These are phyloP conservation scores for Chionis minor DNA, from an alignment of 2,113 vertebrate genomes.

Conservation along the genomic window DNA sequence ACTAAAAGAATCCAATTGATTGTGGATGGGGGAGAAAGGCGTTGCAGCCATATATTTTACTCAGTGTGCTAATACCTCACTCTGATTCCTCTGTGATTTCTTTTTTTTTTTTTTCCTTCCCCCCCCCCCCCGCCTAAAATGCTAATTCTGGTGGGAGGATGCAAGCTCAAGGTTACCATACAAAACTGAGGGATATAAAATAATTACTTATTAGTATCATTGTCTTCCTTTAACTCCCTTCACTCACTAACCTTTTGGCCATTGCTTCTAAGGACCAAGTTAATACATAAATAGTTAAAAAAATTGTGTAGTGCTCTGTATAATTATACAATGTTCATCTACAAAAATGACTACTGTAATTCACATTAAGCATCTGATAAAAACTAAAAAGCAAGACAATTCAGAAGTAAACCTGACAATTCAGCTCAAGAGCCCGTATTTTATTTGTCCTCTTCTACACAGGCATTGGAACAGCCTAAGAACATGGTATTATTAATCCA, in stretches of 20 bases:
- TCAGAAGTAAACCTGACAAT: not conserved
- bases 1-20: conserved; percentile 99
- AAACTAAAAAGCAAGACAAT: not conserved
- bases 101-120: not conserved
- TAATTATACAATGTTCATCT: not conserved
- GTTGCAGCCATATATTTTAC: conserved; percentile 93
- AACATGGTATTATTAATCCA: not conserved
- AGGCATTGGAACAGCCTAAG: not conserved
- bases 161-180: conserved; percentile 89
- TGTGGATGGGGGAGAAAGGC: conserved; percentile 92
- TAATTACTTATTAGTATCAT: conserved; percentile 90
- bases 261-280: not conserved
- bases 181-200: conserved; percentile 88
- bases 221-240: conserved; percentile 74
- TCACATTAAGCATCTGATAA: conserved; percentile 15
- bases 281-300: conserved; percentile 9
- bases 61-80: conserved; percentile 87
- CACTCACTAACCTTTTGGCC: conserved; percentile 45
- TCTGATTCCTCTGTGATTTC: conserved; percentile 67
- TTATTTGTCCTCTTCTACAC: not conserved
- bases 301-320: not conserved
- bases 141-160: conserved; percentile 85
- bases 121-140: conserved; percentile 68
- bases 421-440: not conserved
- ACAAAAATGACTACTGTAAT: not conserved